A percentile compares a stretch with the other conserved stretches of the same genome.
Evolutionary conservation across 2,797 vertebrate genomes (phyloP).

Genomic region (Garrulus glandarius): DNA sequence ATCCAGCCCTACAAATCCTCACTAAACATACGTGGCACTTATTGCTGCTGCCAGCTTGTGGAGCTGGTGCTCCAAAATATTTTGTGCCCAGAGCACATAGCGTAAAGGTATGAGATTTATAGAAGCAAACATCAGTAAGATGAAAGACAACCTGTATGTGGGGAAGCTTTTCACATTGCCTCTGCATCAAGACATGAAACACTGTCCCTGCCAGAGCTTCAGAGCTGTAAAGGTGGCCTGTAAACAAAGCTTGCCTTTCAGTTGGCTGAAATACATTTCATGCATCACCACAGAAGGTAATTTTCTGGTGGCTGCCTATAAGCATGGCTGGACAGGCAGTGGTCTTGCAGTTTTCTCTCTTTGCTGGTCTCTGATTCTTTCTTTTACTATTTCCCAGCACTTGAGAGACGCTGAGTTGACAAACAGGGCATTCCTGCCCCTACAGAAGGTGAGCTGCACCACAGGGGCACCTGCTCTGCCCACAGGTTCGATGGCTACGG

Average conservation of each 20-base stretch:
- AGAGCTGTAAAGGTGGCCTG: not conserved
- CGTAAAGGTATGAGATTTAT: not conserved
- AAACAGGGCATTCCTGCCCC: fast-evolving
- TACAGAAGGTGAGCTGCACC: not conserved
- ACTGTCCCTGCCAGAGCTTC: not conserved
- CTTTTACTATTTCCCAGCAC: not conserved
- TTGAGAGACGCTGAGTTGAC: not conserved
- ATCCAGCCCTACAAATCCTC: not conserved
- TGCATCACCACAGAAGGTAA: not conserved
- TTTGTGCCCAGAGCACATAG: not conserved
- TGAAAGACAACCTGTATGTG: not conserved
- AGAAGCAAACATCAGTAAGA: not conserved
- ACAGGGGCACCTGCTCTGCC: not conserved
- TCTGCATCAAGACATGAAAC: not conserved
- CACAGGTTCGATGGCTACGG: fast-evolving
- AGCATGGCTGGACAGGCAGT: no score
- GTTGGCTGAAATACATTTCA: not conserved
- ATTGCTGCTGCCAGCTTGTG: not conserved
- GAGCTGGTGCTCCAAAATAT: not conserved
- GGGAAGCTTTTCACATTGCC: not conserved
- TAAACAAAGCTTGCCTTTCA: not conserved
- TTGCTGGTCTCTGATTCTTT: not conserved
- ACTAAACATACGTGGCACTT: not conserved
- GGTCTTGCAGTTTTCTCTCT: not conserved
- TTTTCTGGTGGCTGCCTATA: not conserved